These are phyloP conservation scores for Drosophila prolongata DNA, from an alignment of 2,888 invertebrate species.

Conservation along the genomic window DNA sequence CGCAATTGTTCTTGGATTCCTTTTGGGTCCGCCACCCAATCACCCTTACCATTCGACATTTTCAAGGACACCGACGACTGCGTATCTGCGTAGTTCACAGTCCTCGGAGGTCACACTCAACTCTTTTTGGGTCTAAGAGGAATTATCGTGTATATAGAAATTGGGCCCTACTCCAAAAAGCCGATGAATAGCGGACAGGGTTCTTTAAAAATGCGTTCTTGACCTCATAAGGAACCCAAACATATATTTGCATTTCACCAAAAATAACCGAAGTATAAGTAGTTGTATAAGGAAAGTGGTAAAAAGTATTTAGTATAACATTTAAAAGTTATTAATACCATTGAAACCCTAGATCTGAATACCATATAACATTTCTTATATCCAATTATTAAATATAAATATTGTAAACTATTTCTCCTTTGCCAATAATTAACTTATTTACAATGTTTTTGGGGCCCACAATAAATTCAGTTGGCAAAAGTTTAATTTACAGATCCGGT, in stretches of 20 bases:
- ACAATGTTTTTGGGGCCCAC: constrained; percentile 1
- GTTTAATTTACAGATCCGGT: constrained; percentile 14
- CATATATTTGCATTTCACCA: neutral
- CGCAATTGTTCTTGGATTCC: constrained; percentile 49
- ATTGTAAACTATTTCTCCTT: no score
- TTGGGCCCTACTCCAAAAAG: neutral
- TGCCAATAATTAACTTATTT: no score
- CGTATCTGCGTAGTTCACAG: constrained; percentile 38
- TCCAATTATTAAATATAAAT: no score
- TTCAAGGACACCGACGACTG: constrained; percentile 65
- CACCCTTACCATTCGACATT: constrained; percentile 48
- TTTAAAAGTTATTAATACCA: no score
- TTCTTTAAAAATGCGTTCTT: neutral
- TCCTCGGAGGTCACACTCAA: constrained; percentile 20
- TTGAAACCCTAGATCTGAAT: no score
- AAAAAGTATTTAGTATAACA: no score
- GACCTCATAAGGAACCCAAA: neutral
- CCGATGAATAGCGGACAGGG: neutral
- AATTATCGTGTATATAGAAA: neutral
- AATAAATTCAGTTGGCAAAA: constrained; percentile 11
- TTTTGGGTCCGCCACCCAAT: constrained; percentile 11
- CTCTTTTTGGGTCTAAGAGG: constrained; percentile 8
- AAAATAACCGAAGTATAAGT: no score
- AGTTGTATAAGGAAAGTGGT: no score
- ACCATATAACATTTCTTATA: no score